These are phyloP conservation scores for Procavia capensis DNA, from an alignment of 2,113 vertebrate species.

Conservation along the genomic window DNA sequence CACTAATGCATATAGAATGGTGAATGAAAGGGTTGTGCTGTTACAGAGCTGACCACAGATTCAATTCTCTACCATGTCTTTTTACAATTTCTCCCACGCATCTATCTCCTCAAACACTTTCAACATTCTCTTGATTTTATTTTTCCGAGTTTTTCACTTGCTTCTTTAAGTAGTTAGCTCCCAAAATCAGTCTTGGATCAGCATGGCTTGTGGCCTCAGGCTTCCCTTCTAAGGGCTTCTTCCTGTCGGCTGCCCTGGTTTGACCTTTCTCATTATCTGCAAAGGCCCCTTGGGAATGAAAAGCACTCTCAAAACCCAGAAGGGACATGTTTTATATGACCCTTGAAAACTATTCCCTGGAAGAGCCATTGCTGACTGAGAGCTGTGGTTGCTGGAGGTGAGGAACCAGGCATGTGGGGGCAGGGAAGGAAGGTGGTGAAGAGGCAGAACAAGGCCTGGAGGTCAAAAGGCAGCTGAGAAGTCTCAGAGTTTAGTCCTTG, in stretches of 20 bases:
- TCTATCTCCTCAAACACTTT: not conserved
- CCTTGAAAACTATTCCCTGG: not conserved
- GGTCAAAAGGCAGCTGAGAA: not conserved
- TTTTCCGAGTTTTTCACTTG: slow-evolving; percentile 39
- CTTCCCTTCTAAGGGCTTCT: slow-evolving; percentile 42
- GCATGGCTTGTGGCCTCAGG: not conserved
- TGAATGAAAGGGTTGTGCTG: not conserved
- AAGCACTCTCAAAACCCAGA: slow-evolving; percentile 60
- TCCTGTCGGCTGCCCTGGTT: not conserved
- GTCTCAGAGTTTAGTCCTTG: not conserved
- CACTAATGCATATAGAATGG: not conserved
- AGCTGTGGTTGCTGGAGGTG: not conserved
- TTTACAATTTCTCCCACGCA: not conserved
- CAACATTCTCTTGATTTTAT: slow-evolving; percentile 23
- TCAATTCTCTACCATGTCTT: not conserved
- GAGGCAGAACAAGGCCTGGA: not conserved
- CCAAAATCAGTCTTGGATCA: not conserved
- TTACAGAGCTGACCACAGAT: not conserved
- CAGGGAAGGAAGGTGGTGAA: not conserved
- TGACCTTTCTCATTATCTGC: slow-evolving; percentile 53
- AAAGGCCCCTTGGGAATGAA: slow-evolving; percentile 37
- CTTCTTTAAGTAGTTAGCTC: slow-evolving; percentile 25
- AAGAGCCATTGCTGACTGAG: not conserved
- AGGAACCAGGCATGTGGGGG: not conserved
- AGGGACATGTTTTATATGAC: slow-evolving; percentile 12